Percentiles rank a stretch among this genome's conserved stretches.
These are phyloP conservation scores for Cantharis rustica DNA, from an alignment of 2,888 invertebrate genomes.

Conservation along the genomic window DNA sequence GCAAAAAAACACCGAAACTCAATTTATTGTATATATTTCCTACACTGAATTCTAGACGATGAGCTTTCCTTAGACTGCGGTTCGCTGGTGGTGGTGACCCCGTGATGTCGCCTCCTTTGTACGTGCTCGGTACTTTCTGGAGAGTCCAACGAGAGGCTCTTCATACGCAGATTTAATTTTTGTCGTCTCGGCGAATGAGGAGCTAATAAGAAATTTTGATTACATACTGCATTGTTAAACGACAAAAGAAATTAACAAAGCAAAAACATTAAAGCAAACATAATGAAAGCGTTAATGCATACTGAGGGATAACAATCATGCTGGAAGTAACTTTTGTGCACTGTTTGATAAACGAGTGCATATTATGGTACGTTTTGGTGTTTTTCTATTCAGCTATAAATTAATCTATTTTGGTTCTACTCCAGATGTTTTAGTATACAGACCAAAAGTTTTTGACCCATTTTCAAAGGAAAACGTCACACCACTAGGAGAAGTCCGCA, in stretches of 20 bases:
- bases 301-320: slow-evolving; percentile 29
- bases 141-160: slow-evolving; percentile 95
- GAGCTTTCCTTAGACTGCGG: slow-evolving; percentile 61
- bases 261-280: slow-evolving; percentile 39
- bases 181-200: slow-evolving; percentile 95
- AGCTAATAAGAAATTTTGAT: slow-evolving; percentile 60
- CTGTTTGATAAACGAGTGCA: slow-evolving; percentile 17
- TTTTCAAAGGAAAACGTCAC: slow-evolving; percentile 69
- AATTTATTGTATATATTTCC: slow-evolving; percentile 45
- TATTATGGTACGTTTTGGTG: slow-evolving; percentile 21
- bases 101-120: slow-evolving; percentile 69
- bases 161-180: slow-evolving; percentile 96
- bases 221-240: slow-evolving; percentile 8
- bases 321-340: slow-evolving; percentile 24
- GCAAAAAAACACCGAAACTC: slow-evolving; percentile 23
- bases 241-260: slow-evolving; percentile 39
- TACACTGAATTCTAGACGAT: slow-evolving; percentile 67
- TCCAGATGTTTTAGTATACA: slow-evolving; percentile 44
- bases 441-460: slow-evolving; percentile 66
- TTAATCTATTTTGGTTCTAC: slow-evolving; percentile 19
- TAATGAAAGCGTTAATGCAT: slow-evolving; percentile 16
- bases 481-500: slow-evolving; percentile 71
- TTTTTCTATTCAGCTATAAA: slow-evolving; percentile 12
- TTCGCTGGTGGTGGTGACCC: slow-evolving; percentile 51
- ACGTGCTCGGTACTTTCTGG: slow-evolving; percentile 89